Evolutionary conservation across 2,888 invertebrate genomes (phyloP).

Genomic region (Cerceris rybyensis): DNA sequence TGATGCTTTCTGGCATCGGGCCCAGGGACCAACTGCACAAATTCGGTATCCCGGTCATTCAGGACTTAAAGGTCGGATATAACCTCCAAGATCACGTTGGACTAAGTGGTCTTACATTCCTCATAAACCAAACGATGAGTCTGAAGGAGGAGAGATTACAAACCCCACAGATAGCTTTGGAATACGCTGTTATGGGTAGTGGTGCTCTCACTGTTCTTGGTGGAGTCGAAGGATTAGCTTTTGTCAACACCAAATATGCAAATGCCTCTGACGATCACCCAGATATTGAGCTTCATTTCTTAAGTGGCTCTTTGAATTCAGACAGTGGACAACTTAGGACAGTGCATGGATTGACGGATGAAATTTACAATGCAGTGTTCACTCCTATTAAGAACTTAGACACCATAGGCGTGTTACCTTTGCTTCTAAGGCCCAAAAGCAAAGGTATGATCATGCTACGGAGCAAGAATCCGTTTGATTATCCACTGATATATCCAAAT

Average conservation of each 20-base stretch:
- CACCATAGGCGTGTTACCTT: slow-evolving; percentile 92
- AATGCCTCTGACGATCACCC: slow-evolving; percentile 92
- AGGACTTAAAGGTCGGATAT: slow-evolving; percentile 91
- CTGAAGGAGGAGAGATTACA: slow-evolving; percentile 91
- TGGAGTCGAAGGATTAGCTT: slow-evolving; percentile 94
- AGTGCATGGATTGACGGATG: slow-evolving; percentile 89
- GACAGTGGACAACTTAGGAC: slow-evolving; percentile 93
- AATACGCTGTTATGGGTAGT: slow-evolving; percentile 92
- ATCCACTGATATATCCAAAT: slow-evolving; percentile 95
- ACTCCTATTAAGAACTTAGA: slow-evolving; percentile 89
- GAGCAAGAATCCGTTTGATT: slow-evolving; percentile 92
- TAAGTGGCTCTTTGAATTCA: slow-evolving; percentile 93
- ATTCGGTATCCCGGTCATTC: slow-evolving; percentile 90
- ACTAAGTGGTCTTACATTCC: slow-evolving; percentile 92
- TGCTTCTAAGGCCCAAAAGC: slow-evolving; percentile 92
- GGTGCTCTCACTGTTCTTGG: slow-evolving; percentile 94
- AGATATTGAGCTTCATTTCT: slow-evolving; percentile 94
- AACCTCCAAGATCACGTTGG: slow-evolving; percentile 96
- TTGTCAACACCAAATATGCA: slow-evolving; percentile 93
- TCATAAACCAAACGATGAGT: slow-evolving; percentile 90
- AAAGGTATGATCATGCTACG: slow-evolving; percentile 91
- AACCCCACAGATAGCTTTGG: slow-evolving; percentile 90
- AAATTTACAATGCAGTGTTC: slow-evolving; percentile 89
- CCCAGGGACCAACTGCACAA: slow-evolving; percentile 88
- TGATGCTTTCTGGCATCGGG: slow-evolving; percentile 96